Base-by-base conservation (phyloP, 2,113 vertebrate species). In the Myotis davidii region DNA sequence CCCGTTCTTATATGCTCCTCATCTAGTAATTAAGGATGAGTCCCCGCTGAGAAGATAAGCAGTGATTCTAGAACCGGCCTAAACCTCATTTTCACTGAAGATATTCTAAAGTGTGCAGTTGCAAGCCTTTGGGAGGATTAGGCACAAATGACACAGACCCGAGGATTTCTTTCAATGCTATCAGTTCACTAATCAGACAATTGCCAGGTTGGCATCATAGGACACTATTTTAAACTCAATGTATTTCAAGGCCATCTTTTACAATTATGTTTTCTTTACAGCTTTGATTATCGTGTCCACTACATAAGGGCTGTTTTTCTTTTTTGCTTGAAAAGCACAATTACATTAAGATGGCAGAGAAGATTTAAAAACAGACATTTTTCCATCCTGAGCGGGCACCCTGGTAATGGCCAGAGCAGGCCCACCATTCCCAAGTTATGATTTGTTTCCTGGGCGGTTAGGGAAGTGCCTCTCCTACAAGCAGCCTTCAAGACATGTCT, bases 321-420 rank as follows among this genome's bases (percentile, higher is more conserved):
- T 70, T 45, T 45, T 64, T 64, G 21, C 37, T 65, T 67, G 65
- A 74, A 73, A 27, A 73, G 54, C 48, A 87, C 34, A n/a, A 9
- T 52, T 56, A 67, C n/a, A 18, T 39, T 73, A 72, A 85, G 65
- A 20, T 14, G 64, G 34, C 1, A 78, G 27, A 78, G 5, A 37
- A 32, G 29, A 32, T 65, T 32, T n/a, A 8, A 25, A 52, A 70
- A 37, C 9, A n/a, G 32, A 23, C 27, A n/a, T 72, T 69, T 77
- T n/a, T 10, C 14, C n/a, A 37, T n/a, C 29, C 7, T 25, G 9
- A 21, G 0, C 0, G 5, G n/a, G 27, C 54, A 5, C 3, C 39
- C 8, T 45, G 16, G 3, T 18, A 9, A 39, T 5, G 65, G 73
- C 85, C 39, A 25, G n/a, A 56, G 6, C 6, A 17, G 16, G 27